Conservation (phyloP, 1,140 invertebrate genomes). For the Drosophila oshimai region DNA sequence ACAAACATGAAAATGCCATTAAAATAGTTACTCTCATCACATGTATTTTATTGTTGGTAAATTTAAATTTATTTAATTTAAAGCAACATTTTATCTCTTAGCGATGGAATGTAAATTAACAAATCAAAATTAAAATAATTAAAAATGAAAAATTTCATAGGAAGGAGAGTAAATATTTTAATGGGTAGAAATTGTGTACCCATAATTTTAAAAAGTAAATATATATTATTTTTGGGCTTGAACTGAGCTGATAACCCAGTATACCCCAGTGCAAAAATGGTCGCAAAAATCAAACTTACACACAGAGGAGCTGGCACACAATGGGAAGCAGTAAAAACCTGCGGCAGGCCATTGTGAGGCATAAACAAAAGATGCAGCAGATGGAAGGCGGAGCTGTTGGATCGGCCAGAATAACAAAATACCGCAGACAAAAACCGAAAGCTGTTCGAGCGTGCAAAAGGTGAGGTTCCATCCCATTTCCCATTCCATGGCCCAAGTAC, state of each 20-base stretch:
- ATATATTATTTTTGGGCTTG: too few relatives aligned
- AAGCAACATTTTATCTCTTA: too few relatives aligned
- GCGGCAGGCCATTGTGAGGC: conserved; percentile 74
- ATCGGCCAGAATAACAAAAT: conserved; percentile 69
- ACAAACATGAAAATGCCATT: too few relatives aligned
- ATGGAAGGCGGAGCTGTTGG: conserved; percentile 46
- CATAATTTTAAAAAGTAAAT: too few relatives aligned
- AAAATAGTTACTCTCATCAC: too few relatives aligned
- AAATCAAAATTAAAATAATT: too few relatives aligned
- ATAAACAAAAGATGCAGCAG: conserved; percentile 78
- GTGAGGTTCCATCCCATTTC: conserved; percentile 30
- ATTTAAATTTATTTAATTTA: too few relatives aligned
- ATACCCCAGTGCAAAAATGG: not conserved
- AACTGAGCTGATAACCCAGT: not conserved
- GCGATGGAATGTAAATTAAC: too few relatives aligned
- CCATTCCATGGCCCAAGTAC: conserved; percentile 11
- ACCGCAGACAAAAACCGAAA: conserved; percentile 62
- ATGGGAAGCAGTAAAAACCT: conserved; percentile 74
- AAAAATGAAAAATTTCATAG: too few relatives aligned
- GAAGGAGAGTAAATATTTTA: too few relatives aligned
- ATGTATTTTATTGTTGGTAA: too few relatives aligned
- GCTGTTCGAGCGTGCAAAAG: conserved; percentile 70
- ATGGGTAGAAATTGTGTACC: too few relatives aligned
- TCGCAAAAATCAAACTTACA: conserved; percentile 19
- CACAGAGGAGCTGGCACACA: conserved; percentile 21